A percentile compares a stretch with the other conserved stretches of the same genome.
Conservation (phyloP, 2,888 invertebrate species). For the Limnephilus marmoratus region DNA sequence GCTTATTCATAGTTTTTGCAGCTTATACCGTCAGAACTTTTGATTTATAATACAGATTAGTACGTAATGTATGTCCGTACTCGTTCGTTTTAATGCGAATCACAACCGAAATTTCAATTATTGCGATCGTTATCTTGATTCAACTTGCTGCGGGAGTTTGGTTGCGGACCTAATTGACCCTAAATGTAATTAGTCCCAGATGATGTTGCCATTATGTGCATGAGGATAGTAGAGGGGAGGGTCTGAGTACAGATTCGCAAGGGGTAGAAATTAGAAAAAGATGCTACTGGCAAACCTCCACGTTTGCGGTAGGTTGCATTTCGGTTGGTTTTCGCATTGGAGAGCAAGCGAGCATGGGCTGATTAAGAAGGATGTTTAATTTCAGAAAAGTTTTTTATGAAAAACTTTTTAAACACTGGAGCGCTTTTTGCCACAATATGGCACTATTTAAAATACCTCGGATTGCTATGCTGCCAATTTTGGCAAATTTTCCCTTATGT, state of each 20-base stretch:
- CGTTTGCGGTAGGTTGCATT: background rate
- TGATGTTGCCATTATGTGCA: conserved; percentile 64
- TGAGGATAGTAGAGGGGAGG: conserved; percentile 34
- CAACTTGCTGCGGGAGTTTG: conserved; percentile 6
- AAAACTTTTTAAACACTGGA: background rate
- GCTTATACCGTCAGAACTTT: background rate
- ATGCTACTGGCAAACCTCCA: conserved; percentile 13
- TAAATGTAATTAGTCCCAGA: conserved; percentile 65
- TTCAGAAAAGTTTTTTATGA: background rate
- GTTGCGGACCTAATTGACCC: conserved; percentile 43
- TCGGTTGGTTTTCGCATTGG: background rate
- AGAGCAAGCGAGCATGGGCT: background rate
- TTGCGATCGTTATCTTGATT: background rate
- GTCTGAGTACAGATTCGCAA: background rate
- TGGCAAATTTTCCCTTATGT: too few species aligned
- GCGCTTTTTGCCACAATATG: too few species aligned
- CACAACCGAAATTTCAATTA: background rate
- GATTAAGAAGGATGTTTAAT: background rate
- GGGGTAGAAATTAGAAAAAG: conserved; percentile 11
- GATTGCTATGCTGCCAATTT: too few species aligned
- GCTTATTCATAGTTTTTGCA: background rate
- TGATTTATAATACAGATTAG: background rate
- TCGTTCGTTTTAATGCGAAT: background rate
- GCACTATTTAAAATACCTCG: too few species aligned
- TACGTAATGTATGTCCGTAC: background rate